Percentiles rank a stretch among this genome's conserved stretches.
phyloP scores from a whole-genome alignment of 2,113 vertebrate species.

The Scopus umbretta region DNA sequence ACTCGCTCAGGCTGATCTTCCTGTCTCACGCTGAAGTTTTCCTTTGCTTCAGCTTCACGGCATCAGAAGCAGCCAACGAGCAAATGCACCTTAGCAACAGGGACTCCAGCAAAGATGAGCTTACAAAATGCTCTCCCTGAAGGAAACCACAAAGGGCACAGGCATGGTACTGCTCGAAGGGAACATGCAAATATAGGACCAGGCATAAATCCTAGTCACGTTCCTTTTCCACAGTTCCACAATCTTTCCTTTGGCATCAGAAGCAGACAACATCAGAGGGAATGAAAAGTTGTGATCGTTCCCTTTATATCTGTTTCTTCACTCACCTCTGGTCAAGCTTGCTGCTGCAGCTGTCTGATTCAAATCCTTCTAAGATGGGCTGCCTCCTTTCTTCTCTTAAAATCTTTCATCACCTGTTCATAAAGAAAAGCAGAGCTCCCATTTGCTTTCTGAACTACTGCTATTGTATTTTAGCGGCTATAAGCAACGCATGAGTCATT shows the following conservation, averaged over 20 bases:
- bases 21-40: background rate
- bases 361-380: background rate
- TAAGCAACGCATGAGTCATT: background rate
- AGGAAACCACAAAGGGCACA: background rate
- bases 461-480: background rate
- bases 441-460: background rate
- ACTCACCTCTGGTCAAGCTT: background rate
- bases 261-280: background rate
- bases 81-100: background rate
- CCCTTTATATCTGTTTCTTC: background rate
- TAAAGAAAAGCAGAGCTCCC: conserved; percentile 9
- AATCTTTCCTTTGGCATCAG: background rate
- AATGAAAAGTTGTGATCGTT: background rate
- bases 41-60: background rate
- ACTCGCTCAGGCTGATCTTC: background rate
- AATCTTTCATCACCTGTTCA: background rate
- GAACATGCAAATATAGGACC: background rate
- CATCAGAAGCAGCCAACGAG: background rate
- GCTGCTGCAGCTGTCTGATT: background rate
- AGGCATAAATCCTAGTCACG: background rate
- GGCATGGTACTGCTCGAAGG: background rate
- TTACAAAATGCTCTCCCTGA: background rate
- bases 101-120: background rate
- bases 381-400: background rate
- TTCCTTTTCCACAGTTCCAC: background rate